These are phyloP conservation scores for Dasypolia templi DNA, from an alignment of 2,888 invertebrate species.

Conservation along the genomic window DNA sequence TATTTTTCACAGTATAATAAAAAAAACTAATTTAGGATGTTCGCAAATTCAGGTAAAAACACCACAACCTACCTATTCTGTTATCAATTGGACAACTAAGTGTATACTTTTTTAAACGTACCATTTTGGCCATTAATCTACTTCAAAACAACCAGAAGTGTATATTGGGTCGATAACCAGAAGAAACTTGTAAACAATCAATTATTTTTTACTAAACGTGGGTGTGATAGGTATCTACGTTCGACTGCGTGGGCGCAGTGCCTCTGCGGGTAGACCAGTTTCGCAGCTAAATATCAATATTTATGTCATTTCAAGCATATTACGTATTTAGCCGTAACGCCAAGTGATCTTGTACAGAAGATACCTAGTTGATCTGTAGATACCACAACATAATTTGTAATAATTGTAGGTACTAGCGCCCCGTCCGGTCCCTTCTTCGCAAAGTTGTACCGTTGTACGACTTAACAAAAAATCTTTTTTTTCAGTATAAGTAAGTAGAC, in stretches of 20 bases:
- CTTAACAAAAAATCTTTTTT: not conserved
- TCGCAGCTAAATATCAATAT: constrained; percentile 31
- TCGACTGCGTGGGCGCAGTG: constrained; percentile 39
- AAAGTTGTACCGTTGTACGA: too few relatives aligned
- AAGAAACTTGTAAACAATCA: constrained; percentile 10
- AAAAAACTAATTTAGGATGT: not conserved
- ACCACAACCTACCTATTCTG: too few relatives aligned
- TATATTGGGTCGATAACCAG: not conserved
- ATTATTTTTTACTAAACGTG: constrained; percentile 7
- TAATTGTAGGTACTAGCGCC: not conserved
- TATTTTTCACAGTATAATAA: not conserved
- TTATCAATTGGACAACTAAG: not conserved
- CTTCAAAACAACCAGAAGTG: not conserved
- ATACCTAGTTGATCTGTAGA: not conserved
- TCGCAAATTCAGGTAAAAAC: not conserved
- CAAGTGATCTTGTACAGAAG: constrained; percentile 27
- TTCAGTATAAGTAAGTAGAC: too few relatives aligned
- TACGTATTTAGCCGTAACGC: not conserved
- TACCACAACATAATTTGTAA: not conserved
- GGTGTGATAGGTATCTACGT: constrained; percentile 9
- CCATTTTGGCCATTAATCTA: not conserved
- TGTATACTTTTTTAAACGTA: not conserved
- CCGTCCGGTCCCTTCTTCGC: not conserved
- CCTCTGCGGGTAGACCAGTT: constrained; percentile 25
- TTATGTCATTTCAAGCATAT: constrained; percentile 29